Base-by-base conservation (phyloP, 2,888 invertebrate genomes). In the Phaonia tiefii region DNA sequence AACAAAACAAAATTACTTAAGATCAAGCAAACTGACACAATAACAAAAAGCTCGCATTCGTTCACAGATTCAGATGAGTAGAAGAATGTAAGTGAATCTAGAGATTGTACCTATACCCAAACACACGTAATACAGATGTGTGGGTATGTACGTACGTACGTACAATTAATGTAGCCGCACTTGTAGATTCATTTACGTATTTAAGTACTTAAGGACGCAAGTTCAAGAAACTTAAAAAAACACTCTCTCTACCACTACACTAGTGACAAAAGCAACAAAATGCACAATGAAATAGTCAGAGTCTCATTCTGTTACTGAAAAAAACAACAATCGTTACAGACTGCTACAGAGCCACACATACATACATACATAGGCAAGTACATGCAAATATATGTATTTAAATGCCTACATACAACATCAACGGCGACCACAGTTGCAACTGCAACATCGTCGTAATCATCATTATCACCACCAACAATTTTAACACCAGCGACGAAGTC, bases 181-280 rank as follows among this genome's bases (percentile, higher is more conserved):
- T 44, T 70, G 65, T 72, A 22, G 15, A 44, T 58, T 76, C 69
- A 83, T 79, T 81, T 83, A 72, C 75, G 37, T 67, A 63, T 81
- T 81, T 75, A 77, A 78, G 67, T 80, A 75, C 84, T 84, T 88
- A 88, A 88, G 89, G 88, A 88, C 87, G 85, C 85, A 84, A 85
- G 88, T 88, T 88, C 86, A 87, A 87, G 84, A 86, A 87, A 88
- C 87, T 88, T 79, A 60, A 69, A 84, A 84, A 85, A 75, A 65
- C 25, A 26, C 46, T 39, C 8, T 84, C 81, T 84, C 86, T 84
- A 84, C 85, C 84, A 81, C 84, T 58, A 80, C 66, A 65, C 56
- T 58, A 75, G 72, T 67, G 73, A 60, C 39, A 13, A n/a, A n/a
- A n/a, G 26, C 54, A 44, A n/a, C 44, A 13, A 10, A 17, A 51